phyloP scores from a whole-genome alignment of 2,113 vertebrate species.

The Mola mola region DNA sequence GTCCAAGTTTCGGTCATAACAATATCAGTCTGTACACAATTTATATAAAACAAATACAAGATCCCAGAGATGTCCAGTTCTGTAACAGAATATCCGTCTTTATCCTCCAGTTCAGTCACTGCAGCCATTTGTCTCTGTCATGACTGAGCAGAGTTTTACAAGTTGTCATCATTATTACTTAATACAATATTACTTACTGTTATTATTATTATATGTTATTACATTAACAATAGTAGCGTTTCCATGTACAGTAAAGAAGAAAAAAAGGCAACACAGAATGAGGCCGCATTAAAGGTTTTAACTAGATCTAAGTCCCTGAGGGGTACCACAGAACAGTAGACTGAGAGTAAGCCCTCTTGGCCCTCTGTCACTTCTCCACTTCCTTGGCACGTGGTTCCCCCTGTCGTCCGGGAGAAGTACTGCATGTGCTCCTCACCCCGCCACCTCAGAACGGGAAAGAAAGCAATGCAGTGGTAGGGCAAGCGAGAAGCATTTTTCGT shows the following conservation, averaged over 20 bases:
- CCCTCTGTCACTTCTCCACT: slow-evolving; percentile 61
- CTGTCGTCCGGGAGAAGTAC: slow-evolving; percentile 75
- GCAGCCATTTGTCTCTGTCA: slow-evolving; percentile 61
- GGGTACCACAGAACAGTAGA: slow-evolving; percentile 70
- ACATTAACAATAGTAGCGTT: slow-evolving; percentile 74
- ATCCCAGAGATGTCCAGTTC: slow-evolving; percentile 75
- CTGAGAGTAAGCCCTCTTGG: slow-evolving; percentile 59
- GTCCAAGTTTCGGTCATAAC: slow-evolving; percentile 71
- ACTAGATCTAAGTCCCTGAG: slow-evolving; percentile 74
- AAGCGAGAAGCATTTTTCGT: slow-evolving; percentile 56
- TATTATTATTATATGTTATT: slow-evolving; percentile 66
- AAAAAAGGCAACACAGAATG: slow-evolving; percentile 80
- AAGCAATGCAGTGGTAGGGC: slow-evolving; percentile 64
- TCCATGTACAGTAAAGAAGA: slow-evolving; percentile 70
- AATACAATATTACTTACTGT: slow-evolving; percentile 66
- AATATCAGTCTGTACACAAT: slow-evolving; percentile 76
- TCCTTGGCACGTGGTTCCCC: slow-evolving; percentile 80
- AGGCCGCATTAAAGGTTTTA: slow-evolving; percentile 74
- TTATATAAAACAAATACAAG: slow-evolving; percentile 75
- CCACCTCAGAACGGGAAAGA: slow-evolving; percentile 49
- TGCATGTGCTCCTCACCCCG: slow-evolving; percentile 68
- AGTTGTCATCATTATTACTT: slow-evolving; percentile 63
- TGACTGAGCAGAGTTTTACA: slow-evolving; percentile 69
- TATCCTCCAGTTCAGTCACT: slow-evolving; percentile 38
- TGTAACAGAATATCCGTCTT: slow-evolving; percentile 65